Base-by-base conservation (phyloP, 2,797 vertebrate species). In the Hypotaenidia okinawae region DNA sequence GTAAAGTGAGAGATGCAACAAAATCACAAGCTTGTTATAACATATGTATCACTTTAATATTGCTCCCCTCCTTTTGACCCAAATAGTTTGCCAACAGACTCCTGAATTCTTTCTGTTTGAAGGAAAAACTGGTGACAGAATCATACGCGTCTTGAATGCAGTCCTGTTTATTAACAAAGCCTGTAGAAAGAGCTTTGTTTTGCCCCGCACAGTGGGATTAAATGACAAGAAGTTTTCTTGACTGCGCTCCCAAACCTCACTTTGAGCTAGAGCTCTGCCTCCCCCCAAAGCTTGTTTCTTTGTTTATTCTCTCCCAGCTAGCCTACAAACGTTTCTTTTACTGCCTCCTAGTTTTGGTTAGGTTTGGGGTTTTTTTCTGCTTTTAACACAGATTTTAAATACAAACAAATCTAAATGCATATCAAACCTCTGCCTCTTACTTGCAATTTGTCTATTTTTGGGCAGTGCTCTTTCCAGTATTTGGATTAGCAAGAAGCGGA, bases 201-300 rank as follows among this genome's bases (percentile, higher is more conserved):
- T 84, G 78, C 57, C 76, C 70, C 74, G 81, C 89, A 83, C 81
- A 83, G 86, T 72, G 41, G 75, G 75, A 94, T 93, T 89, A 89
- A 96, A 91, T 70, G 45, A 90, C 90, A 85, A 87, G 87, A 93
- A 93, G 84, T 92, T 89, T 90, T 87, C 90, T 33, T 94, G 93
- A 94, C 84, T 85, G 51, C 0, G 0, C 6, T 93, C 72, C 92
- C 92, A 95, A 96, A 87, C 57, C 61, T 92, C 78, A 91, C 70
- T 94, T 96, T 66, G 70, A 90, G 13, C 70, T 66, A 77, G 43
- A 91, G 33, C 35, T 89, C 68, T 87, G 90, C 78, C 86, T 86
- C 61, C 75, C 57, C 13, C 8, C n/a, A 85, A 89, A 83, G 52
- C 49, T 92, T 4, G 0, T 90, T 89, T 73, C 75, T 69, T 92